Evolutionary conservation across 2,113 vertebrate species (phyloP), one percentile per base, ranked within the genome.

Genomic region (Crypturellus undulatus): DNA sequence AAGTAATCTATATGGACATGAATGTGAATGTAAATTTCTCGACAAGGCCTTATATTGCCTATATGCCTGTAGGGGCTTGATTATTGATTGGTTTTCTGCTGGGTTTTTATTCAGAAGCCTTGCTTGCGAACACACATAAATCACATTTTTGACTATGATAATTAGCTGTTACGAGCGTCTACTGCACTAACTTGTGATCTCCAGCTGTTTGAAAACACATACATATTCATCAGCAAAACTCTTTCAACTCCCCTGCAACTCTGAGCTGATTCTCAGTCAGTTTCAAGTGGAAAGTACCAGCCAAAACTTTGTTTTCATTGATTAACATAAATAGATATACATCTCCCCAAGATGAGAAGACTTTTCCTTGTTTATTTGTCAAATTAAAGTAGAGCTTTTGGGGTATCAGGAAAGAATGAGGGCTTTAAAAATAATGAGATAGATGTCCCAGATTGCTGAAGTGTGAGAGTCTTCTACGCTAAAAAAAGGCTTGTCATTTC

Each of bases 391-490:
- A 90, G 69, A 81, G 21, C 4, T 1, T 92, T 85, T 22, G 10
- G 38, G 56, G 4, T 43, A 64, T 60, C 9, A 94, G 24, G 21
- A 80, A 87, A 83, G 72, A 87, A 88, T 45, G 84, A 68, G 5
- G 1, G 5, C 25, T 92, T 94, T 64, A 75, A 93, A 90, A 96
- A 60, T 92, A 92, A 94, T 82, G 84, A 93, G 71, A 20, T n/a
- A 77, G 49, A 70, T 92, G 75, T 73, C 86, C 78, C 52, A 89
- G 86, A 78, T 84, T 84, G 24, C 49, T 87, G 77, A 95, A 83
- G 14, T 64, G 7, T 59, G 49, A 87, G 58, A 52, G 9, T 71
- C 28, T 81, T 81, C 80, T 89, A 13, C 20, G 70, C 68, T 81
- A 60, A 82, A 93, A 90, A 10, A 21, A 17, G 4, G 9, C 40